Evolutionary conservation across 2,113 vertebrate genomes (phyloP).

Genomic region (Aphyosemion australe): DNA sequence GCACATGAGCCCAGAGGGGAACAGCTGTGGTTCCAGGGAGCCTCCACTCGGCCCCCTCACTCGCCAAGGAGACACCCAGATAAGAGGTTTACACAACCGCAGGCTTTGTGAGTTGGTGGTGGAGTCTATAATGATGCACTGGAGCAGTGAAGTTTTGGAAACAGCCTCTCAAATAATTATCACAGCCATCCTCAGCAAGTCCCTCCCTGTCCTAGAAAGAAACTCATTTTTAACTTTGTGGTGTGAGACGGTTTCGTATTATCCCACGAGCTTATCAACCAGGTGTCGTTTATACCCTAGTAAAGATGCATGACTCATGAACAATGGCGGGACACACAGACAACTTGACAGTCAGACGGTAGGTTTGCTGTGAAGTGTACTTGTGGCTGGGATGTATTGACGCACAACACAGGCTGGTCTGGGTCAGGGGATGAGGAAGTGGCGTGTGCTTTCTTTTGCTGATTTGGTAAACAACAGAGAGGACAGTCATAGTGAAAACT

Average conservation of each 20-base stretch:
- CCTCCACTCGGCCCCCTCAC: constrained; percentile 68
- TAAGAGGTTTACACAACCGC: constrained; percentile 52
- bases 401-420: constrained; percentile 43
- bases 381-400: constrained; percentile 44
- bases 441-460: constrained; percentile 43
- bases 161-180: constrained; percentile 42
- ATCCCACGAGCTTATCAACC: constrained; percentile 49
- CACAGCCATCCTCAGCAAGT: constrained; percentile 15
- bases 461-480: constrained; percentile 60
- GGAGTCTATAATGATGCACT: constrained; percentile 32
- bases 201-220: neutral
- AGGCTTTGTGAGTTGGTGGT: neutral
- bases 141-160: constrained; percentile 19
- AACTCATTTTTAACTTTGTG: constrained; percentile 1
- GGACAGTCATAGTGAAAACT: constrained; percentile 46
- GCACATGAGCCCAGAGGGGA: constrained; percentile 61
- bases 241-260: constrained; percentile 36
- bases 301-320: constrained; percentile 52
- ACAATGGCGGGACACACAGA: constrained; percentile 34
- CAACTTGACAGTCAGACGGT: constrained; percentile 45
- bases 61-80: constrained; percentile 62
- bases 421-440: constrained; percentile 68
- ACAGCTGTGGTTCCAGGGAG: constrained; percentile 76
- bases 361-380: constrained; percentile 19
- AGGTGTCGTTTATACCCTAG: constrained; percentile 45